Conservation (phyloP, 2,113 vertebrate genomes). For the Ellobius talpinus region DNA sequence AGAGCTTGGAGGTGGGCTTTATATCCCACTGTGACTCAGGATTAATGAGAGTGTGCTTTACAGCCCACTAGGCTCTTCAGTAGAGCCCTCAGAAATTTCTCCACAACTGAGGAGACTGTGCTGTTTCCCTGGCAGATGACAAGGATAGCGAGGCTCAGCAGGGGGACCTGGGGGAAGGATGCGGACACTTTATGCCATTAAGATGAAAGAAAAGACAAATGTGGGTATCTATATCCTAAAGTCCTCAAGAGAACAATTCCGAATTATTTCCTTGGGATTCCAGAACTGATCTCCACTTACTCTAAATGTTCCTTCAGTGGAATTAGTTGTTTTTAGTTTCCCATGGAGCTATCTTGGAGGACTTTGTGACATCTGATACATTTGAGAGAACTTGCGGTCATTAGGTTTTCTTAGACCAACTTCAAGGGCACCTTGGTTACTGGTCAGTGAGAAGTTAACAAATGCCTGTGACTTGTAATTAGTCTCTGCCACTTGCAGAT, state of each 20-base stretch:
- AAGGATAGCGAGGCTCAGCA: neutral
- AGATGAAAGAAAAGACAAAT: neutral
- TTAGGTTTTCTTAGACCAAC: neutral
- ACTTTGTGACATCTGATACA: neutral
- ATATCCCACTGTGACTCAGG: neutral
- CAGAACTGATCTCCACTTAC: neutral
- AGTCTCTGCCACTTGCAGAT: conserved; percentile 1
- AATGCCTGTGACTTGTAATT: neutral
- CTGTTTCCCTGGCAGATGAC: neutral
- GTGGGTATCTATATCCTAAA: neutral
- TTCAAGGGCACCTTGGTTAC: conserved; percentile 35
- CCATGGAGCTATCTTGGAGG: neutral
- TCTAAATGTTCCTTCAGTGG: neutral
- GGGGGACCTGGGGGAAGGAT: neutral
- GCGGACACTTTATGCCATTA: neutral
- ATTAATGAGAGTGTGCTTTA: conserved; percentile 5
- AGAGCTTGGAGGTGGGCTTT: neutral
- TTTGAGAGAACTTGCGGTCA: neutral
- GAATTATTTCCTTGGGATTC: neutral
- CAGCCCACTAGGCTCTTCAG: neutral
- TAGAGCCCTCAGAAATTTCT: neutral
- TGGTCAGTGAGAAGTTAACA: neutral
- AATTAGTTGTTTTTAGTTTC: conserved; percentile 4
- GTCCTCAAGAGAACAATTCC: neutral
- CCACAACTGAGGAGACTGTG: fast-evolving